These are phyloP conservation scores for Etheostoma spectabile DNA, from an alignment of 2,113 vertebrate genomes.

Conservation along the genomic window DNA sequence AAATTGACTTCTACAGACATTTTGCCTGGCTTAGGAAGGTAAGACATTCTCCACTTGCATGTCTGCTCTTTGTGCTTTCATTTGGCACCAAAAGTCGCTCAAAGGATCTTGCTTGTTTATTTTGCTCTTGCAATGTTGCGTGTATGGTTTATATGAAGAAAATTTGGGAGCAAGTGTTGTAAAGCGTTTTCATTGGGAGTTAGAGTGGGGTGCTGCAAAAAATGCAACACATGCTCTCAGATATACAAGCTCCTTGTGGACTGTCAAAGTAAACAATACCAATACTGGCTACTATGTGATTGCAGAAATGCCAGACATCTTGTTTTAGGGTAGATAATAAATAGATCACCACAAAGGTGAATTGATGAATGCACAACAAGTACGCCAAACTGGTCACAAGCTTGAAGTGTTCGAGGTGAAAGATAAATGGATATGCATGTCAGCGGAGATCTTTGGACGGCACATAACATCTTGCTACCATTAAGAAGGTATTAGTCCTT, in stretches of 20 bases:
- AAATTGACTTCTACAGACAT: constrained; percentile 98
- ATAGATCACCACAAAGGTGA: not conserved
- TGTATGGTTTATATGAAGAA: constrained; percentile 29
- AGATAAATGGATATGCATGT: constrained; percentile 38
- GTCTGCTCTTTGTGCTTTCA: constrained; percentile 8
- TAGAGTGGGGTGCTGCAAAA: constrained; percentile 33
- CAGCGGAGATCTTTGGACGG: constrained; percentile 45
- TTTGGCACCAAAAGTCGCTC: constrained; percentile 3
- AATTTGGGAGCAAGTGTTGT: constrained; percentile 21
- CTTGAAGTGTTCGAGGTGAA: constrained; percentile 9
- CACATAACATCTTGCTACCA: constrained; percentile 49
- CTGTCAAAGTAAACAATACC: not conserved
- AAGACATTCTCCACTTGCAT: constrained; percentile 79
- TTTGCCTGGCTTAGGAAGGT: constrained; percentile 98
- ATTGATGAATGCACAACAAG: not conserved
- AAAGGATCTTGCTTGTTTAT: constrained; percentile 12
- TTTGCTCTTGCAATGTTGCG: constrained; percentile 16
- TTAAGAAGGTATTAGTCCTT: constrained; percentile 42
- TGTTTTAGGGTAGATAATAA: not conserved
- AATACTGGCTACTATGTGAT: not conserved
- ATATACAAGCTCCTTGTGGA: not conserved
- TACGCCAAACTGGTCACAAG: not conserved
- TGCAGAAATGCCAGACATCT: not conserved
- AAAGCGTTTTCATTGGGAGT: constrained; percentile 42
- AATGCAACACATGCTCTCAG: constrained; percentile 3